A percentile compares a stretch with the other conserved stretches of the same genome.
Evolutionary conservation across 1,140 invertebrate species (phyloP).

Genomic region (Agrilus planipennis): DNA sequence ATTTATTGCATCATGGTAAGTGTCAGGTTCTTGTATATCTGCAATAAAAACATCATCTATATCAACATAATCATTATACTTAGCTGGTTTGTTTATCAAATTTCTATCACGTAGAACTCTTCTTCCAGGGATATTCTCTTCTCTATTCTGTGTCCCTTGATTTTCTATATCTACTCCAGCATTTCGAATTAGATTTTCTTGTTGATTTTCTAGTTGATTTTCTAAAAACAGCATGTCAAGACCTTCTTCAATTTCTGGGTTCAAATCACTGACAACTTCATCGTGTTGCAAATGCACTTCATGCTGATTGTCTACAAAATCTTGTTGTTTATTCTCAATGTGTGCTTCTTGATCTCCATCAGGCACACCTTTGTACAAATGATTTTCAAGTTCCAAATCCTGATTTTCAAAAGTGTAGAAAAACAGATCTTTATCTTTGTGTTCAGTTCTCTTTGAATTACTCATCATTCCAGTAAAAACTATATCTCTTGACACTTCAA

Average conservation of each 20-base stretch:
- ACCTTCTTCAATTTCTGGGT: too few species aligned
- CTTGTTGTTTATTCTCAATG: background rate
- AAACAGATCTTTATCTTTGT: background rate
- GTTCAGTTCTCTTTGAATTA: background rate
- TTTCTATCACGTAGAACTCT: too few species aligned
- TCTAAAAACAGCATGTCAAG: background rate
- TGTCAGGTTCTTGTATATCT: conserved; percentile 7
- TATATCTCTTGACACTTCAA: conserved; percentile 4
- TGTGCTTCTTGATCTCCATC: background rate
- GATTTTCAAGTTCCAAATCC: background rate
- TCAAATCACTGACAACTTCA: too few species aligned
- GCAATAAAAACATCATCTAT: background rate
- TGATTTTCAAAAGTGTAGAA: background rate
- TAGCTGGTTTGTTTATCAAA: conserved; percentile 9
- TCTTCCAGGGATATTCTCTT: background rate
- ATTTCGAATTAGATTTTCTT: too few species aligned
- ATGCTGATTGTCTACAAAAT: too few species aligned
- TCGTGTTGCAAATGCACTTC: too few species aligned
- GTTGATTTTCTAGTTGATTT: background rate
- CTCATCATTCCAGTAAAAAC: background rate
- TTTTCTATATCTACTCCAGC: too few species aligned
- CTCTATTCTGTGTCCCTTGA: background rate
- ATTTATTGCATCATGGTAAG: conserved; percentile 12
- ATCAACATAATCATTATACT: conserved; percentile 2
- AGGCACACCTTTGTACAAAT: background rate